Conservation (phyloP, 1,140 invertebrate species). For the Bombus balteatus region DNA sequence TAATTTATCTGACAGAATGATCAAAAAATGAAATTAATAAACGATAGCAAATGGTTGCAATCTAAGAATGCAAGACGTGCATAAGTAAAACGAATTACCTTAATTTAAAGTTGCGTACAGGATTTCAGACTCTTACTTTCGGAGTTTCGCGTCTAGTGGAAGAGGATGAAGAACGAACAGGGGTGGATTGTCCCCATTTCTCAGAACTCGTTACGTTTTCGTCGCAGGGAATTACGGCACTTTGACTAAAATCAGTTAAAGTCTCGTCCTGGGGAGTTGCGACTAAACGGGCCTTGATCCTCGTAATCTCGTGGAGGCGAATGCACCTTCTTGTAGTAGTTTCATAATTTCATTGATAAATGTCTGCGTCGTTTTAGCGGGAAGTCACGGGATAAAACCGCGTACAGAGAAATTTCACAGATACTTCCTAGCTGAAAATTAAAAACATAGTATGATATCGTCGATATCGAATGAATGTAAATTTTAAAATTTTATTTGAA, state of each 20-base stretch:
- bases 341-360: constrained; percentile 69
- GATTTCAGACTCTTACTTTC: constrained; percentile 69
- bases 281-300: constrained; percentile 66
- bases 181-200: constrained; percentile 53
- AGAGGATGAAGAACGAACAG: background rate
- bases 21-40: background rate
- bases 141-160: constrained; percentile 47
- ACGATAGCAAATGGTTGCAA: constrained; percentile 48
- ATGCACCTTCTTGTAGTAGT: constrained; percentile 51
- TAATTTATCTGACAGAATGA: no score
- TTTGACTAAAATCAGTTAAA: constrained; percentile 69
- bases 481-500: no score
- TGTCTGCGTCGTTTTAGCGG: constrained; percentile 38
- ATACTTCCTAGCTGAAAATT: constrained; percentile 18
- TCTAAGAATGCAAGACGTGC: constrained; percentile 48
- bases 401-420: constrained; percentile 48
- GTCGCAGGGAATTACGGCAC: constrained; percentile 64
- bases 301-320: constrained; percentile 65
- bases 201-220: constrained; percentile 66
- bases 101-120: constrained; percentile 74
- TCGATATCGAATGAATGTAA: no score
- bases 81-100: constrained; percentile 62
- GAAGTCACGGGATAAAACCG: constrained; percentile 15
- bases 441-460: no score
- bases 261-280: constrained; percentile 62